Percentiles rank a stretch among this genome's conserved stretches.
phyloP scores from a whole-genome alignment of 2,113 vertebrate species.

The Notechis scutatus region DNA sequence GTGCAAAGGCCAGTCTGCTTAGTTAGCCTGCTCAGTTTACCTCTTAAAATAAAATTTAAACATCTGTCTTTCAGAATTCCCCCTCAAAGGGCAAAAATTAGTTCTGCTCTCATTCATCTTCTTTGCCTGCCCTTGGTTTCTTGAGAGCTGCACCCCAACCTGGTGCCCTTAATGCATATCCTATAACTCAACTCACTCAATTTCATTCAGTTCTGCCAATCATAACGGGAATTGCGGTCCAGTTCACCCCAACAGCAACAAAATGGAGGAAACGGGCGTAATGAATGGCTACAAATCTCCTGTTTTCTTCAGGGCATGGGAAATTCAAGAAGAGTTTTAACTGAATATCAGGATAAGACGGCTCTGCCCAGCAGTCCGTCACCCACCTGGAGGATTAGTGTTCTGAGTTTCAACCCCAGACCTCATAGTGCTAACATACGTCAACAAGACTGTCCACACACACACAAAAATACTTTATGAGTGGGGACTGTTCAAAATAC shows the following conservation, averaged over 20 bases:
- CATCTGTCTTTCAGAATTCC: slow-evolving; percentile 48
- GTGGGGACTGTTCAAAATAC: slow-evolving; percentile 15
- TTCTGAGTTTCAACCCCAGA: slow-evolving; percentile 73
- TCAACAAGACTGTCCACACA: slow-evolving; percentile 55
- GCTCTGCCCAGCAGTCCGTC: slow-evolving; percentile 89
- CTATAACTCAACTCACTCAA: background rate
- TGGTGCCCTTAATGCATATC: background rate
- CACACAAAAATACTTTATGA: slow-evolving; percentile 45
- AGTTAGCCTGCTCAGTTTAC: slow-evolving; percentile 73
- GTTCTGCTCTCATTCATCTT: slow-evolving; percentile 38
- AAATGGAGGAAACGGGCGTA: background rate
- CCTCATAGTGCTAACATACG: slow-evolving; percentile 65
- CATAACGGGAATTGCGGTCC: background rate
- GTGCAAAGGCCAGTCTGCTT: slow-evolving; percentile 78
- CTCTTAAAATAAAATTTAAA: slow-evolving; percentile 67
- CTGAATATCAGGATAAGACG: slow-evolving; percentile 64
- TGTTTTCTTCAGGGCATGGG: slow-evolving; percentile 20
- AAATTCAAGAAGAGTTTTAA: slow-evolving; percentile 40
- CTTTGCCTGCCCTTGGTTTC: background rate
- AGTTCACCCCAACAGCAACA: background rate
- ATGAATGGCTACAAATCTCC: background rate
- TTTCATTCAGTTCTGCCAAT: background rate
- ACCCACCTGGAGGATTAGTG: slow-evolving; percentile 70
- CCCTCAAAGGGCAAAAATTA: slow-evolving; percentile 66
- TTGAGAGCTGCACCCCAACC: slow-evolving; percentile 2